Conservation (phyloP, 2,113 vertebrate species). For the Misgurnus anguillicaudatus region DNA sequence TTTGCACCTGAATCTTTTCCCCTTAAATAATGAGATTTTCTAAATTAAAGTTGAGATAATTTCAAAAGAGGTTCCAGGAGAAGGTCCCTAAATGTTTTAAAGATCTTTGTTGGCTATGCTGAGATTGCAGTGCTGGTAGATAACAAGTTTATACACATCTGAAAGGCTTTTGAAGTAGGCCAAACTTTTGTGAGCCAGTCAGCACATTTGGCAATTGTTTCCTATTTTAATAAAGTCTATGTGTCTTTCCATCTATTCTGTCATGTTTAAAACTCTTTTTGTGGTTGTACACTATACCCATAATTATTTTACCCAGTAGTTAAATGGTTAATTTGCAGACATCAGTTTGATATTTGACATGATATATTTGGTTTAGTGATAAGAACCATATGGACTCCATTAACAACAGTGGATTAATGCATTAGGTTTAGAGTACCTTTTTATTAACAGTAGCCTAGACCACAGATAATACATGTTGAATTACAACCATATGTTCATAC, state of each 20-base stretch:
- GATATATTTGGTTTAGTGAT: conserved; percentile 5
- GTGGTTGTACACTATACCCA: neutral
- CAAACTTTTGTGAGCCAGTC: neutral
- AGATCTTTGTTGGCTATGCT: neutral
- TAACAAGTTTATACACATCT: neutral
- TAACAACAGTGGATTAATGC: conserved; percentile 45
- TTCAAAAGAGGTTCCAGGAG: neutral
- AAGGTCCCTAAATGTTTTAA: neutral
- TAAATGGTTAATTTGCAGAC: too few species aligned
- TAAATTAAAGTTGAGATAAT: neutral
- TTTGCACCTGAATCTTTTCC: neutral
- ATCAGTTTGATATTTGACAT: neutral
- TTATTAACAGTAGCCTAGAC: conserved; percentile 61
- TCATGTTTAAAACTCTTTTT: neutral
- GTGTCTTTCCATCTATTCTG: neutral
- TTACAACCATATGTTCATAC: conserved; percentile 73
- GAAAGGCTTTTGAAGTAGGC: conserved; percentile 5
- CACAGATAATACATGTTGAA: conserved; percentile 58
- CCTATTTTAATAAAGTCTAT: conserved; percentile 39
- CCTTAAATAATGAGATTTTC: too few species aligned
- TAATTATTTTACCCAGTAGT: neutral
- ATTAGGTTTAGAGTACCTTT: conserved; percentile 38
- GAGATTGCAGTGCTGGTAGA: neutral
- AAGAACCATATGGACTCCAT: conserved; percentile 60
- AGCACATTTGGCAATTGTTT: neutral